Conservation (phyloP, 2,888 invertebrate species). For the Drosophila anceps region DNA sequence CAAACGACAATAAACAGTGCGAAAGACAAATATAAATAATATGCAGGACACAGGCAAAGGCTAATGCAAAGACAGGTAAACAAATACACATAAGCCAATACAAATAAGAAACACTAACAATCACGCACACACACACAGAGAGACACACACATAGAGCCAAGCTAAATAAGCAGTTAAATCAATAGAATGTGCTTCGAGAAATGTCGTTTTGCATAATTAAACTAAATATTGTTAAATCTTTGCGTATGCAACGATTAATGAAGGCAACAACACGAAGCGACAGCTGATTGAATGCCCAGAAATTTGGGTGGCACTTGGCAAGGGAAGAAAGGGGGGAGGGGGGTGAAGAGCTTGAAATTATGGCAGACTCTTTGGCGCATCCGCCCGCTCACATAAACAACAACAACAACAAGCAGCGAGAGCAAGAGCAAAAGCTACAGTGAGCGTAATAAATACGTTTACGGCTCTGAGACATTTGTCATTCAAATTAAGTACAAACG, state of each 20-base stretch:
- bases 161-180: constrained; percentile 43
- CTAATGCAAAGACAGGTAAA: constrained; percentile 15
- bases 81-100: constrained; percentile 27
- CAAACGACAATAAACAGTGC: not conserved
- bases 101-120: not conserved
- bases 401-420: constrained; percentile 12
- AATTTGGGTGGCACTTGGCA: constrained; percentile 4
- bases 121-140: constrained; percentile 5
- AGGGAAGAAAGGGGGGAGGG: not conserved
- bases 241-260: constrained; percentile 51
- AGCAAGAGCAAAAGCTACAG: constrained; percentile 20
- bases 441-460: constrained; percentile 69
- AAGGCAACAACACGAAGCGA: constrained; percentile 32
- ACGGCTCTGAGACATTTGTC: constrained; percentile 68
- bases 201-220: constrained; percentile 54
- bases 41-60: constrained; percentile 1
- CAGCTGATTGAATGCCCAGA: constrained; percentile 49
- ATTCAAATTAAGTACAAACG: constrained; percentile 76
- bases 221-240: constrained; percentile 55
- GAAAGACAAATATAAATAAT: constrained; percentile 14
- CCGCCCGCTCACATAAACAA: constrained; percentile 1
- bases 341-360: not conserved
- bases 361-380: constrained; percentile 19
- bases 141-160: not conserved
- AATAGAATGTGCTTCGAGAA: constrained; percentile 41